Percentiles rank a stretch among this genome's conserved stretches.
Evolutionary conservation across 2,113 vertebrate genomes (phyloP).

Genomic region (Pagrus major): DNA sequence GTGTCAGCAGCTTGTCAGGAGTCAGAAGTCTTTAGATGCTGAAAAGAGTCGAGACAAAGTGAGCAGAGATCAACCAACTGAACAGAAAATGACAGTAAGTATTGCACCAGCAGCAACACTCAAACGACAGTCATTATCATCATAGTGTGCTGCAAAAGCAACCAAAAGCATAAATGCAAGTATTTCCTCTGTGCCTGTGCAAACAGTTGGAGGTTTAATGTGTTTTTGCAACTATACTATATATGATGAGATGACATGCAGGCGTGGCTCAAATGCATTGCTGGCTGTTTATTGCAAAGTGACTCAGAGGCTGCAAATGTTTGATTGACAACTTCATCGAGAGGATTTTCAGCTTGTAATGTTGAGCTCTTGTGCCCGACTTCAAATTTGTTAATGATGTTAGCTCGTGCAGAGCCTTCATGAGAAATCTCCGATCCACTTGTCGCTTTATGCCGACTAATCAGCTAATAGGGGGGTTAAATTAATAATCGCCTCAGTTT

Average conservation of each 20-base stretch:
- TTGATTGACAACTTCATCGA: not conserved
- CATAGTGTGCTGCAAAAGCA: not conserved
- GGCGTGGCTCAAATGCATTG: slow-evolving; percentile 1
- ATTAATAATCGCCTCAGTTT: slow-evolving; percentile 49
- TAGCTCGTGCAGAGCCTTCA: slow-evolving; percentile 6
- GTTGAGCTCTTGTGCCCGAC: not conserved
- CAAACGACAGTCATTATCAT: not conserved
- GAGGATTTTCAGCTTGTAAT: slow-evolving; percentile 46
- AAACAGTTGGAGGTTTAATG: not conserved
- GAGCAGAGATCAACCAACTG: slow-evolving; percentile 59
- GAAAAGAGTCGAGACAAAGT: slow-evolving; percentile 50
- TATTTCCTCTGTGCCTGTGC: not conserved
- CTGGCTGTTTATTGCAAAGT: slow-evolving; percentile 30
- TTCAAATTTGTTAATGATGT: slow-evolving; percentile 59
- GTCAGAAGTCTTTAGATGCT: slow-evolving; percentile 53
- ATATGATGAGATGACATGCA: slow-evolving; percentile 16
- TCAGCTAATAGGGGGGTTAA: slow-evolving; percentile 34
- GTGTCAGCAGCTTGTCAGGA: slow-evolving; percentile 5
- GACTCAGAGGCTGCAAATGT: slow-evolving; percentile 1
- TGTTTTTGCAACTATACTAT: not conserved
- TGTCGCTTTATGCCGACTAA: slow-evolving; percentile 13
- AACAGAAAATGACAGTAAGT: slow-evolving; percentile 79
- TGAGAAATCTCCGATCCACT: slow-evolving; percentile 26
- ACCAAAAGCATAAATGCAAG: not conserved
- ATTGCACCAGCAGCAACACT: slow-evolving; percentile 7